Evolutionary conservation across 35 echinoderm and acorn worm species (phyloP).

Genomic region (Apostichopus parvimensis): DNA sequence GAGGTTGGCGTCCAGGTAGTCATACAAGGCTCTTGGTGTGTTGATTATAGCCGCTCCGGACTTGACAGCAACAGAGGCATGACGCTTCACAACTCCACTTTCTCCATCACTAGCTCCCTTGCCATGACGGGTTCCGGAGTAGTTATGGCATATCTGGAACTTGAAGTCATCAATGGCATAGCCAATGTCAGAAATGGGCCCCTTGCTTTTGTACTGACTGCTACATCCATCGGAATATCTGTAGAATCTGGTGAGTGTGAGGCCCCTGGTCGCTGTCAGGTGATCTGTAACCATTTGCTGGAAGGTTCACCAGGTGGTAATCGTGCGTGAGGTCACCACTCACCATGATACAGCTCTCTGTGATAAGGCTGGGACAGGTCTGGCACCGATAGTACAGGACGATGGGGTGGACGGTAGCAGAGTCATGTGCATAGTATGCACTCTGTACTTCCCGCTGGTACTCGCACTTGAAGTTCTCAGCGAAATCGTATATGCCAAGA

Average conservation of each 20-base stretch:
- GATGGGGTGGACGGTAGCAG: slow-evolving; percentile 73
- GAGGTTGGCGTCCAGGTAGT: neutral
- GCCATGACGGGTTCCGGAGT: slow-evolving; percentile 28
- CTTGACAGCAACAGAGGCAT: slow-evolving; percentile 15
- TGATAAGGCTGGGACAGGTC: slow-evolving; percentile 24
- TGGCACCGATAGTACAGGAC: slow-evolving; percentile 63
- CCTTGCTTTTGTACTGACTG: slow-evolving; percentile 80
- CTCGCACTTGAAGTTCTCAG: slow-evolving; percentile 79
- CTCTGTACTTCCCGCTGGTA: slow-evolving; percentile 79
- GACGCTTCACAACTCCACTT: slow-evolving; percentile 11
- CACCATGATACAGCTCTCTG: slow-evolving; percentile 59
- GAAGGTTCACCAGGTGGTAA: slow-evolving; percentile 43
- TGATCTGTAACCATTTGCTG: slow-evolving; percentile 33
- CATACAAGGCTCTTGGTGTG: neutral
- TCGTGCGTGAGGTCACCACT: slow-evolving; percentile 45
- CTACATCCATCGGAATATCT: slow-evolving; percentile 73
- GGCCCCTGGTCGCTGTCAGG: neutral
- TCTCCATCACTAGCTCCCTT: slow-evolving; percentile 52
- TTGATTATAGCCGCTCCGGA: slow-evolving; percentile 6
- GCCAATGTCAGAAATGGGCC: slow-evolving; percentile 77
- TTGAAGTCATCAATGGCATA: slow-evolving; percentile 65
- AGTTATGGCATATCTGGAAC: slow-evolving; percentile 20
- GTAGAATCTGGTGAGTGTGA: slow-evolving; percentile 18
- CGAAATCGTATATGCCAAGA: slow-evolving; percentile 69
- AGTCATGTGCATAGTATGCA: slow-evolving; percentile 72